Percentiles rank a stretch among this genome's conserved stretches.
phyloP scores from a whole-genome alignment of 2,888 invertebrate species.

The Phlogophora meticulosa region DNA sequence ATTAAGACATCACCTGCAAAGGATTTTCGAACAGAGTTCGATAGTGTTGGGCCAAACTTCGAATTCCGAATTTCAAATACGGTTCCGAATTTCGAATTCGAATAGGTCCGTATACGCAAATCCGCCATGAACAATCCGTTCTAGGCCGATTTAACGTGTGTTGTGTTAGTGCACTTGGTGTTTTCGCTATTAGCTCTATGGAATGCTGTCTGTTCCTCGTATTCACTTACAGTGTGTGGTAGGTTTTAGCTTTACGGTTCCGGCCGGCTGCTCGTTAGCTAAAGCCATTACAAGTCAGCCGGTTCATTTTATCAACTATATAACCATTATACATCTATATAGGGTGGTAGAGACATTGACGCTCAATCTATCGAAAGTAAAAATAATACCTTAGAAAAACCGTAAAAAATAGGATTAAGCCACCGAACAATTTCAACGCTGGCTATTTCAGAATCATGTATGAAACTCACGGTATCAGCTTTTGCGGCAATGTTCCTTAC shows the following conservation, averaged over 20 bases:
- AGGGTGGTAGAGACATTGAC: no score
- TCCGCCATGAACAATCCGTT: slow-evolving; percentile 62
- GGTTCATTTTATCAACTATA: no score
- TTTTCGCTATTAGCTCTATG: slow-evolving; percentile 38
- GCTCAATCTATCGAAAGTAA: no score
- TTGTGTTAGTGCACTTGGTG: slow-evolving; percentile 43
- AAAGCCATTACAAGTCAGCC: no score
- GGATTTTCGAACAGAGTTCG: slow-evolving; percentile 20
- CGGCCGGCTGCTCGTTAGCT: neutral
- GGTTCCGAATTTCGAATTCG: slow-evolving; percentile 56
- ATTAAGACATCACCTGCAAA: slow-evolving; percentile 21
- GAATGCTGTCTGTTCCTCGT: slow-evolving; percentile 14
- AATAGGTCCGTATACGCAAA: slow-evolving; percentile 50
- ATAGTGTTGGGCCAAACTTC: slow-evolving; percentile 43
- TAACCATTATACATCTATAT: no score
- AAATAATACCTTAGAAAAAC: no score
- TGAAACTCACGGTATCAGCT: no score
- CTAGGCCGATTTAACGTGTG: slow-evolving; percentile 61
- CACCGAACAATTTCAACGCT: no score
- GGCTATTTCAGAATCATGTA: no score
- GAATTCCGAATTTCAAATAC: slow-evolving; percentile 61
- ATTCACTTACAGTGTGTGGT: neutral
- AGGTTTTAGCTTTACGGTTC: neutral
- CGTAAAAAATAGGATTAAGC: no score
- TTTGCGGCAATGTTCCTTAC: no score